These are phyloP conservation scores for Aleiodes alternator DNA, from an alignment of 2,888 invertebrate species.

Conservation along the genomic window DNA sequence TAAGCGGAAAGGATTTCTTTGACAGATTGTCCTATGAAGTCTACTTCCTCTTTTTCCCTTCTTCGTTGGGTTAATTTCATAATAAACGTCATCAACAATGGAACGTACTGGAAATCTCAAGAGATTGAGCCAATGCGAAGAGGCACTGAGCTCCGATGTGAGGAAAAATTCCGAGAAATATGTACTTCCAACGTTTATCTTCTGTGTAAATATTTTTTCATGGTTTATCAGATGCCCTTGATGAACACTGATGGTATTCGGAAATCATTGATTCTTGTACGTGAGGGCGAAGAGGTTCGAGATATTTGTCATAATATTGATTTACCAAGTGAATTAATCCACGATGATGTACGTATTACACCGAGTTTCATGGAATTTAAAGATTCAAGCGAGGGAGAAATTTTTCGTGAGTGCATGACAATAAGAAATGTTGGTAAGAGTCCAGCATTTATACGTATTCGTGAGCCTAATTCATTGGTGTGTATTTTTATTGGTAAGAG, in stretches of 20 bases:
- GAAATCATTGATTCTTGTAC: conserved; percentile 20
- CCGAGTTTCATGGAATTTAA: conserved; percentile 73
- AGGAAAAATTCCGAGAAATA: too few species aligned
- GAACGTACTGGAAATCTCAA: too few species aligned
- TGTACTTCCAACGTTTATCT: background rate
- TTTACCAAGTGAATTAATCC: conserved; percentile 36
- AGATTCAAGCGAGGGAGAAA: conserved; percentile 74
- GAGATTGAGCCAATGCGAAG: too few species aligned
- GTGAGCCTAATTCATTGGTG: conserved; percentile 73
- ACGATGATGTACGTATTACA: conserved; percentile 67
- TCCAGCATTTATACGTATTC: conserved; percentile 68
- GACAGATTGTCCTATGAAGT: too few species aligned
- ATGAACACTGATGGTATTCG: background rate
- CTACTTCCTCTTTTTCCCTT: too few species aligned
- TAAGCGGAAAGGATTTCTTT: too few species aligned
- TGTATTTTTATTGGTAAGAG: conserved; percentile 42
- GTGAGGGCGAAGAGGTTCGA: conserved; percentile 13
- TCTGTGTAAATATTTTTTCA: background rate
- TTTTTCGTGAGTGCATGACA: conserved; percentile 65
- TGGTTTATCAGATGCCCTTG: background rate
- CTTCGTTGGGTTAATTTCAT: too few species aligned
- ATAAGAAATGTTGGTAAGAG: conserved; percentile 72
- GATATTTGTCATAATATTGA: conserved; percentile 21
- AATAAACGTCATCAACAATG: too few species aligned
- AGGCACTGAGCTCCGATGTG: too few species aligned